These are phyloP conservation scores for Riparia riparia DNA, from an alignment of 2,113 vertebrate species.

Conservation along the genomic window DNA sequence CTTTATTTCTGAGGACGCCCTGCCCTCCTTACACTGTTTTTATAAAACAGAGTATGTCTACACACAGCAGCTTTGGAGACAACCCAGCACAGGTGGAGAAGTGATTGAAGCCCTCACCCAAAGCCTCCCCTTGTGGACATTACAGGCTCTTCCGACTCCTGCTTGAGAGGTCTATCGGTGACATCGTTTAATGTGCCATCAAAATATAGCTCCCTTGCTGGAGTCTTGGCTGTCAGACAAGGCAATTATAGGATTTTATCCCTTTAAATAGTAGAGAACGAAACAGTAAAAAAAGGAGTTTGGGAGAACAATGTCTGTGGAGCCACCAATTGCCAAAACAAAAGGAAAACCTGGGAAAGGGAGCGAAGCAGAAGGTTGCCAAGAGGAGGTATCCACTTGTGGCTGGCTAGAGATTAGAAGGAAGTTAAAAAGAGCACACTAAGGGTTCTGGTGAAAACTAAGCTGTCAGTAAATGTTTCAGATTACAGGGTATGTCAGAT, in stretches of 20 bases:
- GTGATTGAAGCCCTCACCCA: not conserved
- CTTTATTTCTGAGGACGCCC: not conserved
- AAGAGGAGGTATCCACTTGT: not conserved
- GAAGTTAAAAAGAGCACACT: not conserved
- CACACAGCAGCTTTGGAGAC: not conserved
- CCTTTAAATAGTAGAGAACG: not conserved
- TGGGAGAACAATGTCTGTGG: not conserved
- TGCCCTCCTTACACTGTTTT: not conserved
- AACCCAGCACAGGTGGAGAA: not conserved
- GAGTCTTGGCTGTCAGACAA: not conserved
- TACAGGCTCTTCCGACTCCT: not conserved
- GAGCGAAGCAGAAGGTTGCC: not conserved
- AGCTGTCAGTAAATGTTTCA: not conserved
- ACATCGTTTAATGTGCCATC: rapidly evolving
- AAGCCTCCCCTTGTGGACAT: not conserved
- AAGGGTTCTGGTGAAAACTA: not conserved
- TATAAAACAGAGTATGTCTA: not conserved
- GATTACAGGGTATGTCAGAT: not conserved
- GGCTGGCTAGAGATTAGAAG: not conserved
- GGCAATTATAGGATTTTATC: not conserved
- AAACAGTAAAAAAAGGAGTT: not conserved
- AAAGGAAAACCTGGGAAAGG: not conserved
- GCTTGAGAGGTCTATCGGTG: not conserved
- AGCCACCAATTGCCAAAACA: not conserved
- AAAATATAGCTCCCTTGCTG: not conserved